Evolutionary conservation across 2,888 invertebrate species (phyloP), one percentile per base, ranked within the genome.

Genomic region (Dyspetes luteomarginatus): DNA sequence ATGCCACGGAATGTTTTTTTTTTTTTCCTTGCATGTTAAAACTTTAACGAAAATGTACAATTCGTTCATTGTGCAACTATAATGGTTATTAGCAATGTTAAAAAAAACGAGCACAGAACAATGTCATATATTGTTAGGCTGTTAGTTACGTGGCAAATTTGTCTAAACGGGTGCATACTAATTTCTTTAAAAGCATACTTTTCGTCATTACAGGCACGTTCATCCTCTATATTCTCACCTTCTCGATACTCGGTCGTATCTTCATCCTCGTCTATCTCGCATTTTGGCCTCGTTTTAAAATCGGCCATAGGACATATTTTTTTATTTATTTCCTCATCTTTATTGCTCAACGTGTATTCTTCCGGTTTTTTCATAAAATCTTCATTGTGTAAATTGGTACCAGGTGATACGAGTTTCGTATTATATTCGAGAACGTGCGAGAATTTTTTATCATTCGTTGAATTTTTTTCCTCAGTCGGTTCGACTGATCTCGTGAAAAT

Each of bases 41-140:
- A 28, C 28, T 48, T 12, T 36, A 36, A 36, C 12, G 1, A 3
- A 36, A 15, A 9, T 24, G 43, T 17, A 69, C 36, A 60, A 58
- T 43, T 22, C 7, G 19, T 56, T 89, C 88, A 89, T 85, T 86
- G 87, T 88, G 89, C 89, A 82, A 85, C 85, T 84, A 88, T 83
- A 79, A 87, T 87, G 82, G 89, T 90, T 88, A 90, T 84, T 86
- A 90, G 87, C 89, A 90, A 86, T 88, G 88, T 89, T 87, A 90
- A 86, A 83, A 89, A 85, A 86, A 89, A 88, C 83, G 89, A 88
- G 83, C 89, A 88, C 86, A 90, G 83, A 81, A 89, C 86, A 86
- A 89, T 84, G 73, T 85, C 84, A 76, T 87, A 88, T 73, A 86
- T 84, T 81, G 89, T 90, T 87, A 90, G 83, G 85, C 87, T 82